Base-by-base conservation (phyloP, 2,797 vertebrate genomes). In the Pelobates cultripes region DNA sequence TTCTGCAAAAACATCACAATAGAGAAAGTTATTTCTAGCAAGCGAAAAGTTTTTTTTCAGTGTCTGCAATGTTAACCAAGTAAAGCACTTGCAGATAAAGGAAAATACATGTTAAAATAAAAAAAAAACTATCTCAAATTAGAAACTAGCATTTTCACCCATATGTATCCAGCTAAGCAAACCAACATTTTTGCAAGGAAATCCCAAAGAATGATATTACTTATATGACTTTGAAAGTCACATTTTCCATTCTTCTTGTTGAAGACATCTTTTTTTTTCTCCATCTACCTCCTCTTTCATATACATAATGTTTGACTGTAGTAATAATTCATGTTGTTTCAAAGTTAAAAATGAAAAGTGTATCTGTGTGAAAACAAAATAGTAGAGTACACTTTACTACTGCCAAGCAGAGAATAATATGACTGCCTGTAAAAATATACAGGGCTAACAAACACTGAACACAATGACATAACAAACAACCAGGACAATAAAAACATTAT, bases 401-500 rank as follows among this genome's bases (percentile, higher is more conserved):
- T 78, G 71, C 70, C 77, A 83, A 79, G 15, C 77, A 47, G 57
- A 83, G 72, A 75, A 69, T 73, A 79, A 77, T 73, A 74, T 84
- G 70, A 17, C 45, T 66, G 67, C 57, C 63, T 75, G 41, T 79
- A 71, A 75, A 79, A 79, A 75, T 71, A 75, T 84, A 72, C 45
- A 71, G 44, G 64, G 45, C 71, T 70, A 79, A 71, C 82, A 79
- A 84, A 84, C 70, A 79, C 72, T 41, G 40, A 79, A 79, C 82
- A 79, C 77, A 75, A 44, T 79, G 77, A 83, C 81, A 83, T 83
- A 79, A 78, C 81, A 83, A 83, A 83, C 81, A 83, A 83, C 81
- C 77, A 79, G 72, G 75, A 79, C 78, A 83, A 83, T 83, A 78
- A 83, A 83, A 84, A 79, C 82, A 84, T 84, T 79, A 84, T 75